Percentiles rank a stretch among this genome's conserved stretches.
Evolutionary conservation across 1,140 invertebrate species (phyloP).

Genomic region (Trichonephila clavata): DNA sequence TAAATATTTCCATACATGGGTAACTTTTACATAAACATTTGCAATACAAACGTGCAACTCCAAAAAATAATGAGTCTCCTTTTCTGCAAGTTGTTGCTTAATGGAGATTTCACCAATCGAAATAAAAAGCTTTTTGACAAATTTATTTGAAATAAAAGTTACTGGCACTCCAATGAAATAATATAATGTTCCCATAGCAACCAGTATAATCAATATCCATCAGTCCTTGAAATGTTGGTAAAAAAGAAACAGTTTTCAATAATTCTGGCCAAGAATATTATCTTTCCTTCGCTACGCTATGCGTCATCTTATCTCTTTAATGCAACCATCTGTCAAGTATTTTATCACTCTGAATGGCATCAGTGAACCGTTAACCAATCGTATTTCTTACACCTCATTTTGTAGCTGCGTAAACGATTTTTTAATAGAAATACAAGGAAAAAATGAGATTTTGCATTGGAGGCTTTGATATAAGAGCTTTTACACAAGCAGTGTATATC

Average conservation of each 20-base stretch:
- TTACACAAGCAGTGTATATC: neutral
- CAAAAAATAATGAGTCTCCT: too few species aligned
- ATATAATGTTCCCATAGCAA: constrained; percentile 35
- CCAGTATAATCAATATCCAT: constrained; percentile 9
- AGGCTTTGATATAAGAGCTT: neutral
- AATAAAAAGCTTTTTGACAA: too few species aligned
- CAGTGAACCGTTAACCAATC: neutral
- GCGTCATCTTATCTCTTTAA: neutral
- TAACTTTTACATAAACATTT: too few species aligned
- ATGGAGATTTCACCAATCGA: too few species aligned
- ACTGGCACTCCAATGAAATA: neutral
- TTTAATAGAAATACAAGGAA: neutral
- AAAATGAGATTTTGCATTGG: neutral
- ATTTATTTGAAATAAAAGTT: neutral
- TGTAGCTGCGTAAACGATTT: neutral
- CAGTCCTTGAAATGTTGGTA: constrained; percentile 24
- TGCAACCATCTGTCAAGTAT: constrained; percentile 21
- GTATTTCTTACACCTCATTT: neutral
- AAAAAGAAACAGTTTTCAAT: constrained; percentile 35
- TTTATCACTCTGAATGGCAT: neutral
- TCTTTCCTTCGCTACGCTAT: neutral
- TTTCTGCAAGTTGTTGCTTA: too few species aligned
- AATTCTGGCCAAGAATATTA: neutral
- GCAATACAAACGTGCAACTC: too few species aligned
- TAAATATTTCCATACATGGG: too few species aligned